A percentile compares a stretch with the other conserved stretches of the same genome.
phyloP scores from a whole-genome alignment of 2,797 vertebrate genomes.

The Paramormyrops hopkinsi region DNA sequence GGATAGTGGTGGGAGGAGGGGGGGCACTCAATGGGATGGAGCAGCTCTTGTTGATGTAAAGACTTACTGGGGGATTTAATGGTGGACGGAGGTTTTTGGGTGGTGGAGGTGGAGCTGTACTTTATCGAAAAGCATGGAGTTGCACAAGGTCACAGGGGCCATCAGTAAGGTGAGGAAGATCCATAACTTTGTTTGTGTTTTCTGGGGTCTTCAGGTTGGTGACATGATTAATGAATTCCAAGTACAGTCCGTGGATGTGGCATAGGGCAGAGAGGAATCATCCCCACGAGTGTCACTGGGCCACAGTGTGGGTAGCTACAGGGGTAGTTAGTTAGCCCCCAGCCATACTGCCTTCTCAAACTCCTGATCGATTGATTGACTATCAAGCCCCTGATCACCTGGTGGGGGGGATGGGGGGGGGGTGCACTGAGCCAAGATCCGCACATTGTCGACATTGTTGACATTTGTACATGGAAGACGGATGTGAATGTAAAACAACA shows the following conservation, averaged over 20 bases:
- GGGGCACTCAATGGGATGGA: slow-evolving; percentile 1
- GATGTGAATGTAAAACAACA: neutral
- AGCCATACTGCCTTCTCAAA: neutral
- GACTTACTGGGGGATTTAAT: slow-evolving; percentile 30
- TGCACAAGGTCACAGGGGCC: neutral
- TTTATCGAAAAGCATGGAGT: slow-evolving; percentile 2
- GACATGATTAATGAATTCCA: neutral
- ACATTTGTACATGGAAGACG: neutral
- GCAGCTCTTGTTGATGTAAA: slow-evolving; percentile 25
- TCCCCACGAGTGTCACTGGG: neutral
- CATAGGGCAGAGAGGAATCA: neutral
- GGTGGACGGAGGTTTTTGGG: neutral
- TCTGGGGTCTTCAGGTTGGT: neutral
- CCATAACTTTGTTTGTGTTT: neutral
- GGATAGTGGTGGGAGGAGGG: neutral
- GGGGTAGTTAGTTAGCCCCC: neutral
- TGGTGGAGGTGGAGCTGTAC: neutral
- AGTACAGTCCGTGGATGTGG: neutral
- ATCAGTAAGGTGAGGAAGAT: neutral
- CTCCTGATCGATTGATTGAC: neutral
- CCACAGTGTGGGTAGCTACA: neutral
- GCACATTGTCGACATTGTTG: neutral
- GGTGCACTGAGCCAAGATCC: neutral
- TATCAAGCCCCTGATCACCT: neutral
- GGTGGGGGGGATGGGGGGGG: neutral